Evolutionary conservation across 2,888 invertebrate genomes (phyloP), one percentile per base, ranked within the genome.

Genomic region (Synanthedon tipuliformis): DNA sequence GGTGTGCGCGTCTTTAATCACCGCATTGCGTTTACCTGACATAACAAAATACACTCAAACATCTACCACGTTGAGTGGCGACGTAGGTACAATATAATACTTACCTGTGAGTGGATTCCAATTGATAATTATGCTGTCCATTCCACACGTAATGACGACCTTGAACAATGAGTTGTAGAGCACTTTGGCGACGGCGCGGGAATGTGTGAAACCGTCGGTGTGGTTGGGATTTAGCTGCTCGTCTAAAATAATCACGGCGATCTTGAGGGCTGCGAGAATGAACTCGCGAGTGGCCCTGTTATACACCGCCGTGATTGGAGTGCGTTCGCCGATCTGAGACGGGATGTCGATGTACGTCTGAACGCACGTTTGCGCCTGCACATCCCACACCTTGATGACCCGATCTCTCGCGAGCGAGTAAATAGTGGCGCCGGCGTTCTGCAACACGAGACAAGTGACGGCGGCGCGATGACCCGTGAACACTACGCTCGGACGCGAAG

Each of bases 121-220:
- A 23, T 93, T 92, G 61, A 94, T 93, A 55, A 96, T 93, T 58
- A 90, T 91, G 59, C 95, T 94, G 68, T 94, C 95, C 71, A 91
- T 81, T 53, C 95, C 94, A 52, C 92, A 93, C 0, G 94, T 93
- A 54, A 95, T 89, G 58, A 95, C 87, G 58, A 90, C 88, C 69
- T 92, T 90, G 65, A 93, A 95, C 1, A 94, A 86, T 13, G 90
- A 89, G 79, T 95, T 95, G 74, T 93, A 95, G 1, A 95, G 84
- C 7, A 93, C 88, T 40, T 89, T 90, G n/a, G 93, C 91, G 50
- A 95, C 90, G 7, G 92, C 90, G 53, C 90, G 88, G 3, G 90
- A 84, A 75, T 93, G 93, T 0, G 93, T 92, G 66, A 88, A 90
- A 7, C 94, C 94, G 77, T 94, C 94, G 1, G 93, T 92, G 64